Base-by-base conservation (phyloP, 2,113 vertebrate genomes). In the Xenus cinereus region DNA sequence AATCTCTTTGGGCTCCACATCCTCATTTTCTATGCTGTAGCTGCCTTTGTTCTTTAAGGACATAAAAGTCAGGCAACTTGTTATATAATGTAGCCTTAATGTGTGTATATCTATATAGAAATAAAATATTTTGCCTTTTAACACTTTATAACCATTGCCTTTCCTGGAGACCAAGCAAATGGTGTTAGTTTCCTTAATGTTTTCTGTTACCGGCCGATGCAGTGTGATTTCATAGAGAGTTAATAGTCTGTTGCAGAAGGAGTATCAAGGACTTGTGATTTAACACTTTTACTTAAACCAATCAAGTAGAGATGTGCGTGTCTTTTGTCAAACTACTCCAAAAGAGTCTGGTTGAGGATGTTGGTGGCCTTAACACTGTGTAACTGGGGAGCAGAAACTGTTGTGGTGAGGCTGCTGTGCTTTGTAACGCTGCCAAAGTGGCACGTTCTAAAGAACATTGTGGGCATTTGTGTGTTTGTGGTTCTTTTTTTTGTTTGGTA, bases 361-460 rank as follows among this genome's bases (percentile, higher is more conserved):
- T 60, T n/a, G 56, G 33, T 50, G 56, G 12, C 62, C 26, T 69
- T 51, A 27, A 43, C 12, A 1, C 5, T 33, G 35, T 74, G 8
- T 46, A 19, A 18, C 20, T n/a, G 32, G 66, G 37, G 27, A 78
- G 43, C 19, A 63, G 53, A 69, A 35, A 18, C 10, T 13, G 30
- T 19, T 14, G 32, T 45, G 64, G 35, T 50, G 69, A 60, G 46
- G 13, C 39, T 28, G 9, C 51, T 67, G 20, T 74, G 54, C 60
- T 72, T 77, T 54, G 30, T 66, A 18, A 37, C 41, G 67, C 59
- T 50, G 48, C 1, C 3, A 7, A 56, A 39, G 43, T 12, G 18
- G 14, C 32, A 19, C 0, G 0, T 67, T 62, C 12, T 54, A 30
- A 87, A 77, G 50, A 84, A 39, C 1, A 0, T 12, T 1, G 23